Conservation (phyloP, 2,888 invertebrate genomes). For the Andrena flavipes region DNA sequence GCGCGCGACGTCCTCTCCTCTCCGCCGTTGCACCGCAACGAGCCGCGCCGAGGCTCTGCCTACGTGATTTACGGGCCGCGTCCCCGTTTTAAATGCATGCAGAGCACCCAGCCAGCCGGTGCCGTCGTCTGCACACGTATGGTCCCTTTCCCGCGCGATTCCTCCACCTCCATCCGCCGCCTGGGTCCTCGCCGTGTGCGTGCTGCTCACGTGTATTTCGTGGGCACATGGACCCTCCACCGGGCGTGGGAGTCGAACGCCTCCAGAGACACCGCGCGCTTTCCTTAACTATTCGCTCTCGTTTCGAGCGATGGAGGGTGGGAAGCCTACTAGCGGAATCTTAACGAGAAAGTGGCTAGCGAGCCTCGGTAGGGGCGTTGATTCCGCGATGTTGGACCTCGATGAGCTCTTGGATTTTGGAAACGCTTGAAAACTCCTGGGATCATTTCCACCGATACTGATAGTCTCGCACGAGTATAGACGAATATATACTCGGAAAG, state of each 20-base stretch:
- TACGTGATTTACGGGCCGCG: slow-evolving; percentile 66
- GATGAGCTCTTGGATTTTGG: no score
- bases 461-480: no score
- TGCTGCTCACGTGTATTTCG: slow-evolving; percentile 32
- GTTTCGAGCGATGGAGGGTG: not conserved
- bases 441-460: no score
- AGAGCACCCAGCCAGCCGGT: slow-evolving; percentile 32
- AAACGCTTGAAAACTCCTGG: no score
- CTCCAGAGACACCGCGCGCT: slow-evolving; percentile 37
- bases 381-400: not conserved
- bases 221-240: not conserved
- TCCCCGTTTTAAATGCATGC: slow-evolving; percentile 68
- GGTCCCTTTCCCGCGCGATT: slow-evolving; percentile 27
- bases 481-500: no score
- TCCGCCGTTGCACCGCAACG: slow-evolving; percentile 63
- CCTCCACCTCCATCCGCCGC: not conserved
- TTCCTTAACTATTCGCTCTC: not conserved
- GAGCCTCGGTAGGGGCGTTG: no score
- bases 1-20: slow-evolving; percentile 57
- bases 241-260: slow-evolving; percentile 43
- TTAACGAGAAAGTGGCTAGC: no score
- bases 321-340: not conserved
- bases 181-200: not conserved
- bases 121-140: slow-evolving; percentile 25
- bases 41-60: slow-evolving; percentile 58